Evolutionary conservation across 2,888 invertebrate species (phyloP).

Genomic region (Epistrophe eligans): DNA sequence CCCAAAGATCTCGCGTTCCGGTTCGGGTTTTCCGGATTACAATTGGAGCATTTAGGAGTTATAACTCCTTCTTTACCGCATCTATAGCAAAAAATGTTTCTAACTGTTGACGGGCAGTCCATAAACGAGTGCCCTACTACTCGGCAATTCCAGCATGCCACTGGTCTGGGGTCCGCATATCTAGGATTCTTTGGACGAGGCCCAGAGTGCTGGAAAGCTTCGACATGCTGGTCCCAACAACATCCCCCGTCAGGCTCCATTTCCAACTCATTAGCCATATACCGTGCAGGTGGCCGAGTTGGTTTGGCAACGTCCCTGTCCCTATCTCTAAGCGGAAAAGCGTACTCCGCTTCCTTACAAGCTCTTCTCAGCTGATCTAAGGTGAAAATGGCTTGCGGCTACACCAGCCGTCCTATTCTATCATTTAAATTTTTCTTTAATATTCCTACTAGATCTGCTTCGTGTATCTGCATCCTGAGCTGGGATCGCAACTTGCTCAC

Average conservation of each 20-base stretch:
- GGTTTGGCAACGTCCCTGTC: not conserved
- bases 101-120: not conserved
- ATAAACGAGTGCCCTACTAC: not conserved
- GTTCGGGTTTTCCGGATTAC: not conserved
- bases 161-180: not conserved
- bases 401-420: not conserved
- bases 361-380: not conserved
- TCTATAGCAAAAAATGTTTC: not conserved
- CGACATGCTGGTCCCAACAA: not conserved
- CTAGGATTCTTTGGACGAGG: not conserved
- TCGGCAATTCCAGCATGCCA: conserved; percentile 15
- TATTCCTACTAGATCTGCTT: not conserved
- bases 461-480: not conserved
- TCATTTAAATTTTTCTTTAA: not conserved
- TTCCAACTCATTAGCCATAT: not conserved
- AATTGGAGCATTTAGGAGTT: not conserved
- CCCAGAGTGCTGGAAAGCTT: not conserved
- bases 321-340: not conserved
- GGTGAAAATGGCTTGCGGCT: not conserved
- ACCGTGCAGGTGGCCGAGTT: not conserved
- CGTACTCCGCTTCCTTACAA: conserved; percentile 16
- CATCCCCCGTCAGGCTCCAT: not conserved
- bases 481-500: conserved; percentile 12
- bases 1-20: not conserved
- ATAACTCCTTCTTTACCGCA: not conserved